Percentiles rank a stretch among this genome's conserved stretches.
phyloP scores from a whole-genome alignment of 1,140 invertebrate species.

The Anastrepha ludens region DNA sequence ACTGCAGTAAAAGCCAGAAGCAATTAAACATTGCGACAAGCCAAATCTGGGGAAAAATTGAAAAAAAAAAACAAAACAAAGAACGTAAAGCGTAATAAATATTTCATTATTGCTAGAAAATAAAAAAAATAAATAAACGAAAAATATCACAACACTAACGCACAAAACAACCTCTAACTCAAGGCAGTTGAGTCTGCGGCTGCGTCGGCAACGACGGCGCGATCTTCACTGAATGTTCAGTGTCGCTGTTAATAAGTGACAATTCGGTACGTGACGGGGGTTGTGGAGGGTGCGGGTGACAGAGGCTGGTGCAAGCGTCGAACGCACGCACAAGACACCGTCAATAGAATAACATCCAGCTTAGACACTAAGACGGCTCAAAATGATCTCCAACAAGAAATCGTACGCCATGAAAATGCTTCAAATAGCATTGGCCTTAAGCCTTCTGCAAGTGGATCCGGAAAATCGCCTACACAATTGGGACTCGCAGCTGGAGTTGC shows the following conservation, averaged over 20 bases:
- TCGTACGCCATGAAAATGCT: conserved; percentile 84
- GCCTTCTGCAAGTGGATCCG: conserved; percentile 83
- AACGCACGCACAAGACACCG: neutral
- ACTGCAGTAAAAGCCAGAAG: conserved; percentile 1
- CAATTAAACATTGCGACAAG: neutral
- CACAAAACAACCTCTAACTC: conserved; percentile 30
- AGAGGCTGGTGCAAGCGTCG: neutral
- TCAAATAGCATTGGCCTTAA: conserved; percentile 84
- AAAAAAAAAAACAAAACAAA: neutral
- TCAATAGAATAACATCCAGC: neutral
- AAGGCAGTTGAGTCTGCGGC: neutral
- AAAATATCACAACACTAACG: neutral
- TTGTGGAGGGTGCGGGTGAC: conserved; percentile 1
- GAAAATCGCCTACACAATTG: conserved; percentile 74
- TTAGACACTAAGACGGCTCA: conserved; percentile 57
- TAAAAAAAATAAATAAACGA: neutral
- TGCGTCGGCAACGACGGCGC: neutral
- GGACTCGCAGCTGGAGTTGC: conserved; percentile 75
- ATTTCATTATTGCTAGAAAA: neutral
- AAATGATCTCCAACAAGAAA: conserved; percentile 83
- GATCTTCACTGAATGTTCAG: neutral
- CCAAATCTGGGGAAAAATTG: neutral
- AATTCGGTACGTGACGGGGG: neutral
- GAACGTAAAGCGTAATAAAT: neutral
- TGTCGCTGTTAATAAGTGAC: conserved; percentile 25